These are phyloP conservation scores for Halocynthia roretzi DNA, from an alignment of 23 tunicate genomes.

Conservation along the genomic window DNA sequence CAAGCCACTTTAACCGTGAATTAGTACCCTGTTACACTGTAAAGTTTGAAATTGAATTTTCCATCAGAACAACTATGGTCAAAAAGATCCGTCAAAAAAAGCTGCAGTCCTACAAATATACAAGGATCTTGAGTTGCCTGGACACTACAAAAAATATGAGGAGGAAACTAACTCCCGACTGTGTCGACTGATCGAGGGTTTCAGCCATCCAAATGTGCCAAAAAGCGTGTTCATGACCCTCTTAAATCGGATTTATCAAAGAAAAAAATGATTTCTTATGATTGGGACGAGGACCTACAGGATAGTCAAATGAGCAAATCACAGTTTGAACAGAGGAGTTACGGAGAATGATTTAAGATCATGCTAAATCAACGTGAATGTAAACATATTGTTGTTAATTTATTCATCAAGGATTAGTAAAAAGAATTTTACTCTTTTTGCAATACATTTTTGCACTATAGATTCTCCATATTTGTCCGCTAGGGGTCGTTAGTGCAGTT, in stretches of 20 bases:
- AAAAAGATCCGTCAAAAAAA: conserved; percentile 41
- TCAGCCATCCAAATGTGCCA: conserved; percentile 30
- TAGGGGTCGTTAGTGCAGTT: too few species aligned
- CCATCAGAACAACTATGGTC: conserved; percentile 46
- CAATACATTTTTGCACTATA: too few species aligned
- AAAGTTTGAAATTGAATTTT: background rate
- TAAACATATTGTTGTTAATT: too few species aligned
- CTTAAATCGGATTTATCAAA: conserved; percentile 58
- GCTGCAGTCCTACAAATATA: conserved; percentile 35
- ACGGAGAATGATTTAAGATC: too few species aligned
- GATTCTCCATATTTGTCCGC: too few species aligned
- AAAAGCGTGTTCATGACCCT: conserved; percentile 40
- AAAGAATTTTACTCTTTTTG: too few species aligned
- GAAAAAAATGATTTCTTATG: conserved; percentile 40
- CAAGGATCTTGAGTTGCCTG: conserved; percentile 31
- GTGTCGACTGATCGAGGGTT: conserved; percentile 14
- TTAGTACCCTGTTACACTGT: background rate
- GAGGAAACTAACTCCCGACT: conserved; percentile 35
- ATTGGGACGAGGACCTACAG: too few species aligned
- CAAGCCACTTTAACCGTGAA: background rate
- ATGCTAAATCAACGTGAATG: too few species aligned
- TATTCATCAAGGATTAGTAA: too few species aligned
- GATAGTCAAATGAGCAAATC: too few species aligned
- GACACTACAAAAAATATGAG: conserved; percentile 45
- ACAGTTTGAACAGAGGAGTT: too few species aligned